These are phyloP conservation scores for Stomatorhinus ivindoensis DNA, from an alignment of 2,113 vertebrate genomes.

Conservation along the genomic window DNA sequence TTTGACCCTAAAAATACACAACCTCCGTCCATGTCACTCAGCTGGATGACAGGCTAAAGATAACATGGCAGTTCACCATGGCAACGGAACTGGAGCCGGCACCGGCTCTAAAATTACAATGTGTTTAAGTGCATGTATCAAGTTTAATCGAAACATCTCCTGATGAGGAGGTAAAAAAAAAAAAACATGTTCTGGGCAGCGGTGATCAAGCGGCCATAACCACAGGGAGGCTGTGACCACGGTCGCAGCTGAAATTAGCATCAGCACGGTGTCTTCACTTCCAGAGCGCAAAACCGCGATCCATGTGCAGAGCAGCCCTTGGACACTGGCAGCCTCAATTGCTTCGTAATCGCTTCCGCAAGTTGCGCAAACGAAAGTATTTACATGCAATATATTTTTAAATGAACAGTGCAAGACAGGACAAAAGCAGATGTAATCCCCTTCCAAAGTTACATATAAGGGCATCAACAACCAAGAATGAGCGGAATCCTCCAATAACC, in stretches of 20 bases:
- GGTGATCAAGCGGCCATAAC: conserved; percentile 34
- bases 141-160: conserved; percentile 47
- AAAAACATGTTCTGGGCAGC: conserved; percentile 34
- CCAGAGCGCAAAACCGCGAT: conserved; percentile 29
- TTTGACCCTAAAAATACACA: conserved; percentile 15
- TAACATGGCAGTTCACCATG: background rate
- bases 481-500: background rate
- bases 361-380: background rate
- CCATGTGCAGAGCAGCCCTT: conserved; percentile 20
- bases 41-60: conserved; percentile 1
- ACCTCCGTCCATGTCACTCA: background rate
- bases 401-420: background rate
- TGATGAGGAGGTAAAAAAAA: conserved; percentile 27
- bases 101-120: conserved; percentile 19
- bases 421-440: background rate
- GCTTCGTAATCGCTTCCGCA: conserved; percentile 27
- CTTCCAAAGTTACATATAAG: background rate
- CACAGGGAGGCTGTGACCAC: conserved; percentile 21
- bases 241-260: conserved; percentile 33
- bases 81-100: conserved; percentile 4
- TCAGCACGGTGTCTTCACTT: conserved; percentile 26
- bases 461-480: background rate
- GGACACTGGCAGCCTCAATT: conserved; percentile 17
- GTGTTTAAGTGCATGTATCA: conserved; percentile 28
- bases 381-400: background rate